These are phyloP conservation scores for Xiphorhynchus elegans DNA, from an alignment of 2,113 vertebrate genomes.

Conservation along the genomic window DNA sequence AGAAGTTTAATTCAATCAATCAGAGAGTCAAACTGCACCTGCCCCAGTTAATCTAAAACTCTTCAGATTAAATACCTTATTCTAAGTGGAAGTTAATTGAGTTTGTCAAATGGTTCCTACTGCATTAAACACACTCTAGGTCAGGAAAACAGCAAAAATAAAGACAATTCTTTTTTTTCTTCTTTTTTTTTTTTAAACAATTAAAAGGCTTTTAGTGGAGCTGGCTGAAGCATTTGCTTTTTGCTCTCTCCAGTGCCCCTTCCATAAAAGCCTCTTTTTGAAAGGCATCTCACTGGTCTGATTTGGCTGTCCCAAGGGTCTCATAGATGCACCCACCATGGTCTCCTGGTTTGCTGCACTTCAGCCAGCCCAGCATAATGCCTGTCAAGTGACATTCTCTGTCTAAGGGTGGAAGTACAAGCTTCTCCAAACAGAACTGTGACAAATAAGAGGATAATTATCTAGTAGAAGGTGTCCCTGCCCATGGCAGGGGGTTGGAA, in stretches of 20 bases:
- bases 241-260: neutral
- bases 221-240: neutral
- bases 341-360: rapidly evolving
- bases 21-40: conserved; percentile 44
- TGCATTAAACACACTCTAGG: conserved; percentile 28
- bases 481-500: neutral
- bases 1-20: conserved; percentile 38
- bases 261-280: neutral
- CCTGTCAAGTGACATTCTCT: neutral
- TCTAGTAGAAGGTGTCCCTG: neutral
- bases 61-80: conserved; percentile 49
- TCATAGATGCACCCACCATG: neutral
- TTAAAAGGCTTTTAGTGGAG: conserved; percentile 12
- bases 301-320: neutral
- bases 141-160: conserved; percentile 35
- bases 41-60: conserved; percentile 35
- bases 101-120: conserved; percentile 22
- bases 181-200: neutral
- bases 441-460: neutral
- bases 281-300: neutral
- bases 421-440: neutral
- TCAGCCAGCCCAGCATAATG: neutral
- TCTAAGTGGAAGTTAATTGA: conserved; percentile 66
- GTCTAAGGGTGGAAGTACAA: neutral
- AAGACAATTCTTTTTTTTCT: conserved; percentile 20